Evolutionary conservation across 1,140 invertebrate genomes (phyloP).

Genomic region (Bombus pascuorum): DNA sequence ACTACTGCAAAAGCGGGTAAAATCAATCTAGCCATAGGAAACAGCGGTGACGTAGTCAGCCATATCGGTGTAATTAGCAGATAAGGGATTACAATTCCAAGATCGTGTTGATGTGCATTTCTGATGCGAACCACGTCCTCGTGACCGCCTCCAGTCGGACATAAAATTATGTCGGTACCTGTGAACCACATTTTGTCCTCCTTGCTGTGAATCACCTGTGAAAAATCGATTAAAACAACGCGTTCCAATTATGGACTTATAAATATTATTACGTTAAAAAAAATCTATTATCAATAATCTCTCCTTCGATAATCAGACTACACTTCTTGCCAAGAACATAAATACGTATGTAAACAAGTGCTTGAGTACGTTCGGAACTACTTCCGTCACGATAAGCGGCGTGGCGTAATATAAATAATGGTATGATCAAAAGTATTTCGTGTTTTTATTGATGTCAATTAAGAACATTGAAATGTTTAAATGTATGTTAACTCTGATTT

Average conservation of each 20-base stretch:
- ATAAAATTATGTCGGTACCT: conserved; percentile 61
- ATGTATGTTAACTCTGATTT: background rate
- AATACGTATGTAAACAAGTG: background rate
- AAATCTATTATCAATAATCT: background rate
- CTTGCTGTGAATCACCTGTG: conserved; percentile 75
- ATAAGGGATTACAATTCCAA: conserved; percentile 66
- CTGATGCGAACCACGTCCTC: conserved; percentile 72
- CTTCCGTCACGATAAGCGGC: background rate
- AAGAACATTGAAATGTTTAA: background rate
- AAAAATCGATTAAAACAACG: conserved; percentile 4
- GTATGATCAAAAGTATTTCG: background rate
- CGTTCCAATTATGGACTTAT: background rate
- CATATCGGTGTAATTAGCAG: conserved; percentile 69
- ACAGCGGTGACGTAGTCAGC: conserved; percentile 65
- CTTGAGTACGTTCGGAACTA: background rate
- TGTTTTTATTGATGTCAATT: background rate
- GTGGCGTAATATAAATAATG: no score
- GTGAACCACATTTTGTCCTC: conserved; percentile 74
- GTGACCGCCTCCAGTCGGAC: conserved; percentile 70
- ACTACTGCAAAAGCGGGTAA: conserved; percentile 60
- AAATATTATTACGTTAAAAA: background rate
- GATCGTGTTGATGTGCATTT: conserved; percentile 67
- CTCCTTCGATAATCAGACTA: no score
- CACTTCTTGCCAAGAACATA: background rate
- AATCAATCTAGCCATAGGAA: conserved; percentile 52